Evolutionary conservation across 2,113 vertebrate genomes (phyloP).

Genomic region (Ophthalmolycus amberensis): DNA sequence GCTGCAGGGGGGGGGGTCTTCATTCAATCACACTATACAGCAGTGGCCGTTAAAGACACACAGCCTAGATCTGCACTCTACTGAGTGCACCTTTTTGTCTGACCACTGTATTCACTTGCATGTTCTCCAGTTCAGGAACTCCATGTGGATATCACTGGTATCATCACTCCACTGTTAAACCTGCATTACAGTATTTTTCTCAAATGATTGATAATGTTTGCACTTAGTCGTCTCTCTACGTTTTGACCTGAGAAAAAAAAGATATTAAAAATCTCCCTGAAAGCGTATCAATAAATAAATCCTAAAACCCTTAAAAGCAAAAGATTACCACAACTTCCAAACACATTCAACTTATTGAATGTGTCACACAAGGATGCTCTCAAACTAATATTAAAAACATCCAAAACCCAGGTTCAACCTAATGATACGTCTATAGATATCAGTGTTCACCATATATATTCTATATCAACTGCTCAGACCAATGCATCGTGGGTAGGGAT

Average conservation of each 20-base stretch:
- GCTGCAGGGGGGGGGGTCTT: too few species aligned
- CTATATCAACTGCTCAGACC: not conserved
- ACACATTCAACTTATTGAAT: conserved; percentile 17
- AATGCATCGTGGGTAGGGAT: not conserved
- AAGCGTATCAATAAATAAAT: conserved; percentile 37
- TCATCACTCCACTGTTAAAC: not conserved
- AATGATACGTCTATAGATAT: not conserved
- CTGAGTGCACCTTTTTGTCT: too few species aligned
- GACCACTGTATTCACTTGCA: not conserved
- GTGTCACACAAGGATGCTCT: not conserved
- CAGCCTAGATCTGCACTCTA: too few species aligned
- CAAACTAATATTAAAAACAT: conserved; percentile 27
- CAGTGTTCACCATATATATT: not conserved
- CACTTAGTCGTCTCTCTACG: conserved; percentile 18
- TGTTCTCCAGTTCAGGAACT: not conserved
- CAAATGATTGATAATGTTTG: not conserved
- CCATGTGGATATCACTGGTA: not conserved
- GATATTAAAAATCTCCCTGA: conserved; percentile 7
- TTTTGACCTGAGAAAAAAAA: conserved; percentile 24
- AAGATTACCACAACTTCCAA: not conserved
- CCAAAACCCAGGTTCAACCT: conserved; percentile 1
- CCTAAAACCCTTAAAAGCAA: conserved; percentile 35
- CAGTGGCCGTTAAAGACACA: too few species aligned
- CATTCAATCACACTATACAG: too few species aligned
- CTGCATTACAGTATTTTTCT: not conserved